Conservation (phyloP, 1,140 invertebrate genomes). For the Drosophila funebris region DNA sequence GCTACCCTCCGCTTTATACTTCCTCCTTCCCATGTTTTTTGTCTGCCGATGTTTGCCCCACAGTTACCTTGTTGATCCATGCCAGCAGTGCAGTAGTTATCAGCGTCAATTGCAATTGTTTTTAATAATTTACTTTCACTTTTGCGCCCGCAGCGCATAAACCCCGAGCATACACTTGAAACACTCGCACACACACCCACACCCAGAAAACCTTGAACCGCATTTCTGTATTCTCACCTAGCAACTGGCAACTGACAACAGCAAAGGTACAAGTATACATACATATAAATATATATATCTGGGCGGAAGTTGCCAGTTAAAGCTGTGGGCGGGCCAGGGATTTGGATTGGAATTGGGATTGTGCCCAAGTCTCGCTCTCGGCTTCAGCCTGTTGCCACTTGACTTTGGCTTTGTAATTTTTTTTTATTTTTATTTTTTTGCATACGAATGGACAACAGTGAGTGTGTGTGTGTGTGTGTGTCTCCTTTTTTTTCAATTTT, state of each 20-base stretch:
- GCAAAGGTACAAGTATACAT: neutral
- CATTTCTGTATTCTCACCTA: constrained; percentile 36
- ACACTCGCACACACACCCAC: neutral
- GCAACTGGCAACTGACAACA: constrained; percentile 17
- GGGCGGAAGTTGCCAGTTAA: neutral
- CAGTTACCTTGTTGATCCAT: neutral
- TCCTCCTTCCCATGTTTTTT: neutral
- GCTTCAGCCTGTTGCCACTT: constrained; percentile 34
- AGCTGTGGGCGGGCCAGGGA: constrained; percentile 11
- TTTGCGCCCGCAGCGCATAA: constrained; percentile 28
- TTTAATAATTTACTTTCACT: constrained; percentile 75
- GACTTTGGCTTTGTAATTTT: constrained; percentile 13
- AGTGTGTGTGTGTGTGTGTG: constrained; percentile 13
- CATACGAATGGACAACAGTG: constrained; percentile 13
- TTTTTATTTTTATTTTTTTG: constrained; percentile 1
- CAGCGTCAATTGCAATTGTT: constrained; percentile 71
- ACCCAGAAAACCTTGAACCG: constrained; percentile 61
- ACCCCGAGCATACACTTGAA: constrained; percentile 1
- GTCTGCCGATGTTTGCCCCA: too few species aligned
- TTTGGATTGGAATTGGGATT: constrained; percentile 1
- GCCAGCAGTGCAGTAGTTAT: constrained; percentile 44
- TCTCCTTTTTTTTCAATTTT: constrained; percentile 34
- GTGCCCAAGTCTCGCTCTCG: neutral
- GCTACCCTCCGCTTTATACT: neutral
- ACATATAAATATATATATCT: neutral